phyloP scores from a whole-genome alignment of 2,113 vertebrate species.

The Egretta garzetta region DNA sequence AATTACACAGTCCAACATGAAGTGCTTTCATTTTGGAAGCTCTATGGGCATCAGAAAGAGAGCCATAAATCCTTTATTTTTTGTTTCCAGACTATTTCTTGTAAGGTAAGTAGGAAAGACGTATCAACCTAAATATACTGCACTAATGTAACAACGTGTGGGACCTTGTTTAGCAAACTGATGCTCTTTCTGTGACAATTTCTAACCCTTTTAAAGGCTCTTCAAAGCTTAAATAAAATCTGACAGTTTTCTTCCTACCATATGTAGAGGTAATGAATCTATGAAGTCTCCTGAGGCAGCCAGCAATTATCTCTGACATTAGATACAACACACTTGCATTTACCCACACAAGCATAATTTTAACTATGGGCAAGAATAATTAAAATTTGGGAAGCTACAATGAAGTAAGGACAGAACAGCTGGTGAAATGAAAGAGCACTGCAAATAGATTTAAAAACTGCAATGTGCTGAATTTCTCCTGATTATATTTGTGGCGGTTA shows the following conservation, averaged over 20 bases:
- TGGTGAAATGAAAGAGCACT: not conserved
- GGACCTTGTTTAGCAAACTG: conserved; percentile 26
- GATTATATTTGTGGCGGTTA: not conserved
- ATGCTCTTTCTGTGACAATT: conserved; percentile 28
- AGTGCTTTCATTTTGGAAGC: not conserved
- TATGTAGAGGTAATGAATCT: conserved; percentile 57
- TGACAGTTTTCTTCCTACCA: conserved; percentile 48
- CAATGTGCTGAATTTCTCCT: not conserved
- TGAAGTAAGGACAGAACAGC: not conserved
- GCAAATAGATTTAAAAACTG: not conserved
- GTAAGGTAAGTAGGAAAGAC: not conserved
- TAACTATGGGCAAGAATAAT: conserved; percentile 35
- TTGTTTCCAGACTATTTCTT: not conserved
- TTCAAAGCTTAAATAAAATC: conserved; percentile 50
- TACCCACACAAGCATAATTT: conserved; percentile 25
- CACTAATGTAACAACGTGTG: not conserved
- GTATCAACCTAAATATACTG: not conserved
- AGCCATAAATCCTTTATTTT: not conserved
- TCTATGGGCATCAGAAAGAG: not conserved
- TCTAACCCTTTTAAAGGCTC: conserved; percentile 12
- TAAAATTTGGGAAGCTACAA: conserved; percentile 22
- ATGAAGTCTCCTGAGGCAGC: conserved; percentile 44
- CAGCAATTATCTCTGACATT: conserved; percentile 56
- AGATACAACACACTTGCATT: conserved; percentile 47
- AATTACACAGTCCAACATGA: not conserved